Percentiles rank a stretch among this genome's conserved stretches.
These are phyloP conservation scores for Sphaeramia orbicularis DNA, from an alignment of 2,797 vertebrate species.

Conservation along the genomic window DNA sequence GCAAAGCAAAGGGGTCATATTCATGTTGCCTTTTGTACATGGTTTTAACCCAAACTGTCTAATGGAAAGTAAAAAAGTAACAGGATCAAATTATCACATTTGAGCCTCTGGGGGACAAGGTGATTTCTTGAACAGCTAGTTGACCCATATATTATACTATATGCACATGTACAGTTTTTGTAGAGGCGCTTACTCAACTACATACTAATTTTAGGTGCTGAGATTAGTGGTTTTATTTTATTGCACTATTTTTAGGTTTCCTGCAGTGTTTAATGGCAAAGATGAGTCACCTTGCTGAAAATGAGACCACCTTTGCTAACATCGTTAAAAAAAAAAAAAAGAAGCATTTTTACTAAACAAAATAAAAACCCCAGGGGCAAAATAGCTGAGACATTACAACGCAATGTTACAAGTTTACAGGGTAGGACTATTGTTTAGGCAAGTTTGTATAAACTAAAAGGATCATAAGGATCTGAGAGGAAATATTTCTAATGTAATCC, in stretches of 20 bases:
- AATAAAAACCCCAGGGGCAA: background rate
- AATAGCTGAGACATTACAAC: background rate
- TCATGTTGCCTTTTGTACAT: no score
- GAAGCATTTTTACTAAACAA: background rate
- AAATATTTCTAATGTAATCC: background rate
- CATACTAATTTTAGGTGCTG: background rate
- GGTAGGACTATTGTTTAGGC: background rate
- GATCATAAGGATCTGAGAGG: background rate
- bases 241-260: background rate
- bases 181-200: background rate
- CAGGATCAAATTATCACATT: no score
- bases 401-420: background rate
- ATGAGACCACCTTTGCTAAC: background rate
- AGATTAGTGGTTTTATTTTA: constrained; percentile 17
- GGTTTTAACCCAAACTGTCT: no score
- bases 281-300: background rate
- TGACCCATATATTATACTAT: no score
- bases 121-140: no score
- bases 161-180: background rate
- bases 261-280: background rate
- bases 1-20: no score
- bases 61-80: no score
- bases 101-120: no score
- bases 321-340: background rate
- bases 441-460: background rate